Evolutionary conservation across 2,888 invertebrate species (phyloP).

Genomic region (Polia nebulosa): DNA sequence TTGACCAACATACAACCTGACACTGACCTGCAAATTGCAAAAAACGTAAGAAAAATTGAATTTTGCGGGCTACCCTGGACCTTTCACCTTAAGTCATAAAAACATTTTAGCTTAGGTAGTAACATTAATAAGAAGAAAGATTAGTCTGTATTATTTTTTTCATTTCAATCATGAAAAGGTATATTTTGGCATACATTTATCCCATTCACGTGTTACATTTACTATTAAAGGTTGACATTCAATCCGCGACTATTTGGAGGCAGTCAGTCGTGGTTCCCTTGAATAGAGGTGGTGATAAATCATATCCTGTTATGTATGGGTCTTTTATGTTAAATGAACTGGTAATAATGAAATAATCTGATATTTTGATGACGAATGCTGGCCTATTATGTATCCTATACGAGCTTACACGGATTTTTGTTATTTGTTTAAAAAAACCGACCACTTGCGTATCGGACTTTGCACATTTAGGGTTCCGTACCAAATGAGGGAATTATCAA

Average conservation of each 20-base stretch:
- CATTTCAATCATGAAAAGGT: slow-evolving; percentile 20
- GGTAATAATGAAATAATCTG: slow-evolving; percentile 16
- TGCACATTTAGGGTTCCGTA: no score
- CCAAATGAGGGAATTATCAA: no score
- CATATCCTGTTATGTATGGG: slow-evolving; percentile 12
- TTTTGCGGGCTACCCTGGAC: no score
- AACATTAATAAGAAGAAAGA: neutral
- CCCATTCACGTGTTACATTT: slow-evolving; percentile 3
- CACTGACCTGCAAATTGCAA: no score
- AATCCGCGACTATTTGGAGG: slow-evolving; percentile 28
- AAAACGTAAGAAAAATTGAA: no score
- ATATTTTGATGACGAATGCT: slow-evolving; percentile 4
- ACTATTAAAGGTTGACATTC: slow-evolving; percentile 33
- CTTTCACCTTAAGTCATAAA: no score
- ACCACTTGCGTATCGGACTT: no score
- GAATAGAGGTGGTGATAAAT: slow-evolving; percentile 39
- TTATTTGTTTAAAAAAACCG: no score
- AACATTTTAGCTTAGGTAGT: slow-evolving; percentile 11
- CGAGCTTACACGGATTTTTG: no score
- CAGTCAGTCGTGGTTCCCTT: slow-evolving; percentile 31
- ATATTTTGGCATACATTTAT: slow-evolving; percentile 17
- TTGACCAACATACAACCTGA: no score
- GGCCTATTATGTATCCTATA: no score
- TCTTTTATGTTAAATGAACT: slow-evolving; percentile 37
- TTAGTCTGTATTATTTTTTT: neutral